Percentiles rank a stretch among this genome's conserved stretches.
Conservation (phyloP, 2,113 vertebrate species). For the Callipepla californica region DNA sequence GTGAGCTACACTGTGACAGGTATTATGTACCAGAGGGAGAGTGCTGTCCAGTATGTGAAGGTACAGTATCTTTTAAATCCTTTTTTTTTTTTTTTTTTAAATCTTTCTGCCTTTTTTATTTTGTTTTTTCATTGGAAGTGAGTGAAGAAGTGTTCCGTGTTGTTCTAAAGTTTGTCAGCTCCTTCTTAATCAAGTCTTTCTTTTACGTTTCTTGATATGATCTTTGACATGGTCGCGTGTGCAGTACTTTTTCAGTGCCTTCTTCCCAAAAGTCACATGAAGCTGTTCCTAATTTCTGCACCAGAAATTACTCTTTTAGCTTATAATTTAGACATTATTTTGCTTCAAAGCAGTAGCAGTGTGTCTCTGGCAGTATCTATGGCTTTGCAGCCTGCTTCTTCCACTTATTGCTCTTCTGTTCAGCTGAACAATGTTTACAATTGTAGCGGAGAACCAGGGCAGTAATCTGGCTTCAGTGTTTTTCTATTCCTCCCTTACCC, state of each 20-base stretch:
- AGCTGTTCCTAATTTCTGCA: background rate
- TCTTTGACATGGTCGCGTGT: background rate
- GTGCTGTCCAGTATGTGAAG: constrained; percentile 92
- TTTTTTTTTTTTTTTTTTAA: background rate
- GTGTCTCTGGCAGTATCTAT: background rate
- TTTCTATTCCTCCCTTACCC: background rate
- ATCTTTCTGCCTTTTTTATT: background rate
- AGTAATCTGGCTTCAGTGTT: accelerated
- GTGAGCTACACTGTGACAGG: constrained; percentile 86
- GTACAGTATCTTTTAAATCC: constrained; percentile 51
- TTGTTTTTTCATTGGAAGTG: background rate
- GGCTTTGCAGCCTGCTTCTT: background rate
- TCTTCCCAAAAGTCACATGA: background rate
- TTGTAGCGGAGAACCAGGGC: background rate
- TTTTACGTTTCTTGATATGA: background rate
- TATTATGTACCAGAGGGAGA: constrained; percentile 90
- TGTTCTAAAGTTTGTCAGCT: background rate
- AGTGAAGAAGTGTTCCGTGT: background rate
- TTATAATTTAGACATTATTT: background rate
- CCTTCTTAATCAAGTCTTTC: background rate
- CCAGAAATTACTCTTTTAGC: background rate
- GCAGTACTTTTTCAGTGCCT: background rate
- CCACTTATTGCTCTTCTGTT: background rate
- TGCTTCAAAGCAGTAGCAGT: background rate
- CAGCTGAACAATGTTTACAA: background rate